These are phyloP conservation scores for Sardinella longiceps DNA, from an alignment of 2,797 vertebrate species.

Conservation along the genomic window DNA sequence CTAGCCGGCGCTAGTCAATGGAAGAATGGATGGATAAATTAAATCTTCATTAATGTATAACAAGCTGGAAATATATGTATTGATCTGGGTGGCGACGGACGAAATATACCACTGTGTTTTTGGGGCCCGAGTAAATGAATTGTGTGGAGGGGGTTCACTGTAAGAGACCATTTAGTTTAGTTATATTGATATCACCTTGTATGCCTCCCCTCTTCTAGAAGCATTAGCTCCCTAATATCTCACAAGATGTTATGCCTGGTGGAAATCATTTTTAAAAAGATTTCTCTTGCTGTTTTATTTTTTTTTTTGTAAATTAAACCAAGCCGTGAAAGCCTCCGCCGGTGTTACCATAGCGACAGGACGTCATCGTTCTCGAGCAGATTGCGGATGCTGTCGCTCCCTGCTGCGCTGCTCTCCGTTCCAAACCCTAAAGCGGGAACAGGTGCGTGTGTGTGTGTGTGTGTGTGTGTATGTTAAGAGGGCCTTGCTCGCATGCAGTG, in stretches of 20 bases:
- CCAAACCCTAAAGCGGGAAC: conserved; percentile 56
- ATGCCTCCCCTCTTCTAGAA: neutral
- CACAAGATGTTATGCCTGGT: neutral
- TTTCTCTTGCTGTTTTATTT: conserved; percentile 1
- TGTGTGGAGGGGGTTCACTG: neutral
- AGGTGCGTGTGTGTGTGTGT: conserved; percentile 57
- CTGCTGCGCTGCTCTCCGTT: conserved; percentile 59
- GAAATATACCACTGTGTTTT: conserved; percentile 39
- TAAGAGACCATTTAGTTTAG: neutral
- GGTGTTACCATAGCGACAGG: conserved; percentile 76
- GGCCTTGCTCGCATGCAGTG: neutral
- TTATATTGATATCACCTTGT: neutral
- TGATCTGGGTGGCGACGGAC: conserved; percentile 38
- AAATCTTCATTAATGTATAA: conserved; percentile 66
- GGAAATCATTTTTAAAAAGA: conserved; percentile 33
- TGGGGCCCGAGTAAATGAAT: neutral
- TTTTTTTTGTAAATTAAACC: conserved; percentile 42
- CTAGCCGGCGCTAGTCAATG: conserved; percentile 67
- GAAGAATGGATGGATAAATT: conserved; percentile 63
- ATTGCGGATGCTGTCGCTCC: conserved; percentile 67
- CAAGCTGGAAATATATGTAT: conserved; percentile 54
- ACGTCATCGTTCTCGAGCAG: conserved; percentile 69
- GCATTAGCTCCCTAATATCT: neutral
- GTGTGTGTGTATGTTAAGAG: neutral
- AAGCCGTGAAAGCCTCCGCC: conserved; percentile 67